Evolutionary conservation across 2,888 invertebrate species (phyloP), one percentile per base, ranked within the genome.

Genomic region (Cephonodes hylas): DNA sequence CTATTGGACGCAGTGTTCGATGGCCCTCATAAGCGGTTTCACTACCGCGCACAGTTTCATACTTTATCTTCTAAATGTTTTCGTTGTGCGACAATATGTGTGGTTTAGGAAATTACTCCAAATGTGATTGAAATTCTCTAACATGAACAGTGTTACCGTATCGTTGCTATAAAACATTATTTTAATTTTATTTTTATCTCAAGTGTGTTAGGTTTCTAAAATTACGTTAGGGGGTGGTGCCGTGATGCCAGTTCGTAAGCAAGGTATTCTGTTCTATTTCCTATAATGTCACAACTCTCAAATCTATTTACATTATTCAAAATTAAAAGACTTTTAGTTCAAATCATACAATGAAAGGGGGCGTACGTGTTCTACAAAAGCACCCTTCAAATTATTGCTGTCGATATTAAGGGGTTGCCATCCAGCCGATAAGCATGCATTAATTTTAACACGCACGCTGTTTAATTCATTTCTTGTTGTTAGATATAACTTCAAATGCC

Each of bases 201-300:
- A 75, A 81, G 77, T 84, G 79, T 80, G 74, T 79, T 85, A 86
- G 79, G 84, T 86, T 85, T 83, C 81, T 81, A 81, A 80, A 82
- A 86, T 85, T 86, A 84, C 85, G 84, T 86, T 84, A 84, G 88
- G 89, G 91, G 91, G 91, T 91, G 91, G 90, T 86, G 85, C 86
- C 91, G 92, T 90, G 91, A 95, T 95, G 95, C 95, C 95, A 88
- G 95, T 95, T 88, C 94, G 95, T 88, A 95, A 95, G 93, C 95
- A 95, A 95, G 95, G 95, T 95, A 89, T 93, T 90, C 88, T 72
- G 70, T 71, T 60, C 70, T 48, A 23, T 53, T 18, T 18, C 18
- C 6, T 42, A 23, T 15, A 27, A 25, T 18, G n/a, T n/a, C n/a
- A n/a, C n/a, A n/a, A n/a, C n/a, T n/a, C 25, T 42, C 13, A 8